These are phyloP conservation scores for Pollachius pollachius DNA, from an alignment of 2,113 vertebrate genomes.

Conservation along the genomic window DNA sequence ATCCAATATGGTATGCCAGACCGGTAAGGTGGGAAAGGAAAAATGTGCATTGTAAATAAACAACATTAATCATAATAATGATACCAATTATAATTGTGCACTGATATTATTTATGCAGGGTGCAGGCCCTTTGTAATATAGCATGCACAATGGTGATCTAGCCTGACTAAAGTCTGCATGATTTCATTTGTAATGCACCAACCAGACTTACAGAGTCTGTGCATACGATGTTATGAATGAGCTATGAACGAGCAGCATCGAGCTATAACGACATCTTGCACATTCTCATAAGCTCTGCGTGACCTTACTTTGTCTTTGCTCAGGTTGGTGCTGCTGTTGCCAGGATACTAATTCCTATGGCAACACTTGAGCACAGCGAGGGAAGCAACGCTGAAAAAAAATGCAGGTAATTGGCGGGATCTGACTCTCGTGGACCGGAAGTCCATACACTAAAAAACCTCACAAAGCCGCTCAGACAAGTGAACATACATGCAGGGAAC, in stretches of 20 bases:
- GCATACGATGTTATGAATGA: not conserved
- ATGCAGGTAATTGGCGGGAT: constrained; percentile 55
- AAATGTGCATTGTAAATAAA: no score
- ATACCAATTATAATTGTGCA: no score
- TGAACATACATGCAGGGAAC: not conserved
- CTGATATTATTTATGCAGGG: no score
- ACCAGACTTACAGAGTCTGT: no score
- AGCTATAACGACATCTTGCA: constrained; percentile 13
- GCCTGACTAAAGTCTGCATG: no score
- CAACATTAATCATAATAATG: no score
- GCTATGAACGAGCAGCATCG: constrained; percentile 31
- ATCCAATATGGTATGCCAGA: no score
- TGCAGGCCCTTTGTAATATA: no score
- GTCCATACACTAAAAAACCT: constrained; percentile 34
- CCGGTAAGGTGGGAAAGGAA: no score
- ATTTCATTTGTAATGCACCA: no score
- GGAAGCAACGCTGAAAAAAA: constrained; percentile 56
- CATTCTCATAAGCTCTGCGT: constrained; percentile 46
- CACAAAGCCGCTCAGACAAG: constrained; percentile 10
- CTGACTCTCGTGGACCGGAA: constrained; percentile 51
- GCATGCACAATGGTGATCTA: no score
- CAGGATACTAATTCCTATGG: constrained; percentile 73
- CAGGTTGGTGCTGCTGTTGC: constrained; percentile 70
- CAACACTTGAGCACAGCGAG: constrained; percentile 66
- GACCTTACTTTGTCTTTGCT: constrained; percentile 72